Percentiles rank a stretch among this genome's conserved stretches.
Conservation (phyloP, 2,113 vertebrate genomes). For the Monarcha castaneiventris region DNA sequence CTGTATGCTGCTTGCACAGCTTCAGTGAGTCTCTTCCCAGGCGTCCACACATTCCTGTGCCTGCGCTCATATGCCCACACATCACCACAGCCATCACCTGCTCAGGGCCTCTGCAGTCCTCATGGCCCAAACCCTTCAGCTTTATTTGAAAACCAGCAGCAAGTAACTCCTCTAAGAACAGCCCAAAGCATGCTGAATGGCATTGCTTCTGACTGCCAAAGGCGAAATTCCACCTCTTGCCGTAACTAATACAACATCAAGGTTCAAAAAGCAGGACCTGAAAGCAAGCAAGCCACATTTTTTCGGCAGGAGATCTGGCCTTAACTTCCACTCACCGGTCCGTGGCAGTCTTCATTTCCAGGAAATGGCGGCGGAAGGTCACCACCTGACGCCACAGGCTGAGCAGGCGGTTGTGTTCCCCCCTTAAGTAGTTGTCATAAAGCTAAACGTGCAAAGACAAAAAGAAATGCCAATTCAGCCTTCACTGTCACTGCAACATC, state of each 20-base stretch:
- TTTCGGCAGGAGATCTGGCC: background rate
- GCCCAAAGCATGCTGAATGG: background rate
- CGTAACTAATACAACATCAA: rapidly evolving
- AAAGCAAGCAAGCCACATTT: background rate
- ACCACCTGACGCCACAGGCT: slow-evolving; percentile 82
- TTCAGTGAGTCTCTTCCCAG: background rate
- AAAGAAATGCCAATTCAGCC: background rate
- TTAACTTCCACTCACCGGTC: slow-evolving; percentile 79
- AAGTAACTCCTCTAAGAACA: background rate
- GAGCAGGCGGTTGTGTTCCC: slow-evolving; percentile 76
- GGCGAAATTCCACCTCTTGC: background rate
- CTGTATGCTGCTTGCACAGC: background rate
- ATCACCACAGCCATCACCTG: background rate
- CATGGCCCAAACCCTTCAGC: background rate
- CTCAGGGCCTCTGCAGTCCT: background rate
- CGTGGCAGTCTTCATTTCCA: slow-evolving; percentile 84
- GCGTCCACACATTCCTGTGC: background rate
- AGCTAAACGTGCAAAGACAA: slow-evolving; percentile 66
- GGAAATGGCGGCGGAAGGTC: slow-evolving; percentile 79
- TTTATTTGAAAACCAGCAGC: background rate
- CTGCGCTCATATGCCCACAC: background rate
- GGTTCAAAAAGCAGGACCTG: background rate
- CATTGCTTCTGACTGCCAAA: background rate
- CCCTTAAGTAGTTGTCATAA: slow-evolving; percentile 65
- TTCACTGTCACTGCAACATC: background rate